These are phyloP conservation scores for Syrphus vitripennis DNA, from an alignment of 2,888 invertebrate genomes.

Conservation along the genomic window DNA sequence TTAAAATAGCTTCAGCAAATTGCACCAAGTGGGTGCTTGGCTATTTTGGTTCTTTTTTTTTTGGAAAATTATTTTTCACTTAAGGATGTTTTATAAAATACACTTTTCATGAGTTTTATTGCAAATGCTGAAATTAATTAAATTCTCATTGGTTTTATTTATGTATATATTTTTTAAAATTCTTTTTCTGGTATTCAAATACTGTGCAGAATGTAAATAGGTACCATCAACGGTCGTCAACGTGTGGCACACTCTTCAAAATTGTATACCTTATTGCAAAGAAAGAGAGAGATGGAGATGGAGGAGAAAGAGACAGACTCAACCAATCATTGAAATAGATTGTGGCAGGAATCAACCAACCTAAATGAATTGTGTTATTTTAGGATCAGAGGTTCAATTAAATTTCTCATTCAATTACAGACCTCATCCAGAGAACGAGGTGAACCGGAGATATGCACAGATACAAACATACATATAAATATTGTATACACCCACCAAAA, in stretches of 20 bases:
- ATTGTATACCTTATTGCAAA: background rate
- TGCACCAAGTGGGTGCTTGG: constrained; percentile 18
- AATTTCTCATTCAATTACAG: constrained; percentile 67
- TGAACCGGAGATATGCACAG: constrained; percentile 42
- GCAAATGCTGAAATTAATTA: constrained; percentile 51
- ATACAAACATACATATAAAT: constrained; percentile 8
- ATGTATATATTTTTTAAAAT: background rate
- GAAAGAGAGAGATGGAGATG: background rate
- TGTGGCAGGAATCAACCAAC: constrained; percentile 35
- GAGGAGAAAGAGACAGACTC: background rate
- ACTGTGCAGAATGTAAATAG: background rate
- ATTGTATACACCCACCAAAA: background rate
- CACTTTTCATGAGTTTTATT: constrained; percentile 26
- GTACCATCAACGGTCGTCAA: constrained; percentile 20
- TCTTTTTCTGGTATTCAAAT: background rate
- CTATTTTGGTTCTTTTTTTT: background rate
- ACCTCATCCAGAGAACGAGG: constrained; percentile 47
- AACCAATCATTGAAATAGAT: constrained; percentile 22
- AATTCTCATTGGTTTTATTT: constrained; percentile 12
- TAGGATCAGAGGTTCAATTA: constrained; percentile 68
- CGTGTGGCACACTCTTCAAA: background rate
- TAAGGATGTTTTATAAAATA: constrained; percentile 6
- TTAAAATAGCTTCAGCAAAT: constrained; percentile 11
- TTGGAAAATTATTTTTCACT: constrained; percentile 8
- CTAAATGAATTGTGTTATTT: constrained; percentile 66